Base-by-base conservation (phyloP, 2,888 invertebrate genomes). In the Drosophila nr. perissopoda region DNA sequence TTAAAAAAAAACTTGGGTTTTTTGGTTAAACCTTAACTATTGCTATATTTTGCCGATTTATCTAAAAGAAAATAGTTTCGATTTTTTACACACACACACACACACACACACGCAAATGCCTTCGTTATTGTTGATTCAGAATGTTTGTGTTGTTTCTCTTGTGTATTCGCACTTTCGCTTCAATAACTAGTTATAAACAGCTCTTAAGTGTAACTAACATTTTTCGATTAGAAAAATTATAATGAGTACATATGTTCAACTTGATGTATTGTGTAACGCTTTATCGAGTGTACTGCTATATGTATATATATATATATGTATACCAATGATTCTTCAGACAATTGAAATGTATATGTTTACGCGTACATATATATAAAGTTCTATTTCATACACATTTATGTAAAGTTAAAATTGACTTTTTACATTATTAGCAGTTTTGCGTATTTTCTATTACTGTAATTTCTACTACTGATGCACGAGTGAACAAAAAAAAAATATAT, bases 361-460 rank as follows among this genome's bases (percentile, higher is more conserved):
- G 16, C 21, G 21, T 42, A 21, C 21, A 31, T 42, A 54, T 65
- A 40, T 53, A 42, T 74, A 56, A 70, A 60, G 60, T 63, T 59
- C 36, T 77, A 77, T 69, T 46, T 40, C 18, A 46, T 56, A 56
- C 38, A 51, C 42, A 48, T 62, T 49, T 58, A 29, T 76, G 56
- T 75, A 70, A 65, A 57, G 63, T 82, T 83, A 79, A 85, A 85
- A 85, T 85, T 85, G 84, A 85, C 88, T 85, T 85, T 88, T 85
- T 85, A 85, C 86, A 85, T 68, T 71, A 64, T 71, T 76, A 70
- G 79, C 65, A 74, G 74, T 48, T 74, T 51, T 76, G 31, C 61
- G 31, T 70, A 18, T 34, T 67, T 60, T 5, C 18, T 56, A 21
- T 40, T 68, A 31, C 29, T 31, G 21, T 53, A 31, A 21, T 56